Conservation (phyloP, 2,888 invertebrate genomes). For the Lepidocyrtinus sp. region DNA sequence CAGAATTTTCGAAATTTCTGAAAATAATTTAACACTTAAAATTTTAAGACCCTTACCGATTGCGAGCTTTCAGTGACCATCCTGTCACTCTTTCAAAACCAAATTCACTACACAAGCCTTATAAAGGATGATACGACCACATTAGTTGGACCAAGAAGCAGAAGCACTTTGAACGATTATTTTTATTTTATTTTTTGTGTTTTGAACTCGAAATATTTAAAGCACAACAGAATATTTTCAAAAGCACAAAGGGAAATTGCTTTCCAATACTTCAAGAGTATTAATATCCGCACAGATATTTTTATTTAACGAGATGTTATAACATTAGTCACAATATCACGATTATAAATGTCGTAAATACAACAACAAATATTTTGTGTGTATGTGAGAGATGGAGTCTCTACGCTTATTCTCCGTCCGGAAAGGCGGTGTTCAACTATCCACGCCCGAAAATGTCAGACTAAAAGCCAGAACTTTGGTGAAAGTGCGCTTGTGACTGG, state of each 20-base stretch:
- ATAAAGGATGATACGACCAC: conserved; percentile 18
- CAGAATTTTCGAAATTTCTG: no score
- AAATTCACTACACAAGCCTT: conserved; percentile 46
- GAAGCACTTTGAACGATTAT: conserved; percentile 26
- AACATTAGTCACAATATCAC: conserved; percentile 25
- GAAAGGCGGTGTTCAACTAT: conserved; percentile 62
- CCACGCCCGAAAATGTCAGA: conserved; percentile 71
- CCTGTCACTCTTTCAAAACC: conserved; percentile 44
- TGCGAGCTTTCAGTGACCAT: conserved; percentile 70
- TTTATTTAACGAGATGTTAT: neutral
- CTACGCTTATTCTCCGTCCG: conserved; percentile 37
- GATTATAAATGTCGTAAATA: conserved; percentile 34
- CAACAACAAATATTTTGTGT: neutral
- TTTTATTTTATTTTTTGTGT: conserved; percentile 10
- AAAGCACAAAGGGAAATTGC: no score
- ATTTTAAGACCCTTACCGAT: conserved; percentile 68
- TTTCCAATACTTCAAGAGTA: conserved; percentile 26
- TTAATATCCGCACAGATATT: neutral
- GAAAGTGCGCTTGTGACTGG: conserved; percentile 62
- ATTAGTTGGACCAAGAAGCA: conserved; percentile 28
- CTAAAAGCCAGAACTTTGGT: conserved; percentile 59
- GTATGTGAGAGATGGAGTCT: conserved; percentile 6
- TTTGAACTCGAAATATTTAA: conserved; percentile 11
- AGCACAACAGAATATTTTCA: no score
- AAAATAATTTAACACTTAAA: neutral